Percentiles rank a stretch among this genome's conserved stretches.
Conservation (phyloP, 2,797 vertebrate genomes). For the Sebastes paucispinis region DNA sequence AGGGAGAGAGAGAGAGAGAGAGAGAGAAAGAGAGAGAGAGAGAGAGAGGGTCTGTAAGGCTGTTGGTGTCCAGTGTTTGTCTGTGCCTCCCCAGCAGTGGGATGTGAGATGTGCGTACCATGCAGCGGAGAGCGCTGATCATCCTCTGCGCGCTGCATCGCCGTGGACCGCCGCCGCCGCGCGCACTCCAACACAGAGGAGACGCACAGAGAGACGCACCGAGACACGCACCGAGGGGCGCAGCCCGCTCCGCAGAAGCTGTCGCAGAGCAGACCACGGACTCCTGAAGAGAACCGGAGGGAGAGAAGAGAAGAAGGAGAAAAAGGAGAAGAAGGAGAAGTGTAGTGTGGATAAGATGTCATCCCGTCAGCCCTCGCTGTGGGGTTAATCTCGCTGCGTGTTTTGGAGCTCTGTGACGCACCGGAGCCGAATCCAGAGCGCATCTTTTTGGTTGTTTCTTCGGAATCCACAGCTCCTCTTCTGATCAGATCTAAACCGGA, state of each 20-base stretch:
- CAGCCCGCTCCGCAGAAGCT: slow-evolving; percentile 28
- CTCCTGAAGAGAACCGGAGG: neutral
- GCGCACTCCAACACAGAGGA: slow-evolving; percentile 58
- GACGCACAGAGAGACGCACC: slow-evolving; percentile 33
- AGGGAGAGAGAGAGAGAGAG: neutral
- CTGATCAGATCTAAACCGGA: slow-evolving; percentile 37
- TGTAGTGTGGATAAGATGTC: slow-evolving; percentile 31
- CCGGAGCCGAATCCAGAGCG: slow-evolving; percentile 35
- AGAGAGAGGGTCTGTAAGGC: slow-evolving; percentile 42
- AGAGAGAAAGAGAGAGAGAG: neutral
- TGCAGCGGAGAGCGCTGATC: slow-evolving; percentile 69
- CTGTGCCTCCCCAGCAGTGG: slow-evolving; percentile 65
- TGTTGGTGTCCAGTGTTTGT: slow-evolving; percentile 66
- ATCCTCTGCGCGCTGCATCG: slow-evolving; percentile 66
- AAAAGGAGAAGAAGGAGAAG: neutral
- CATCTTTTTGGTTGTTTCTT: neutral
- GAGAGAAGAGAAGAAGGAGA: neutral
- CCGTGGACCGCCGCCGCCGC: slow-evolving; percentile 53
- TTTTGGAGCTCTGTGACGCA: slow-evolving; percentile 67
- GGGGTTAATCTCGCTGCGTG: slow-evolving; percentile 59
- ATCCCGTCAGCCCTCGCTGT: slow-evolving; percentile 42
- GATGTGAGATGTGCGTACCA: slow-evolving; percentile 73
- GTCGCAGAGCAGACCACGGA: neutral
- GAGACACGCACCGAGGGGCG: slow-evolving; percentile 24
- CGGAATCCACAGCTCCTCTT: slow-evolving; percentile 19